Conservation (phyloP, 53 echinoderm and acorn worm species). For the Paracentrotus lividus region DNA sequence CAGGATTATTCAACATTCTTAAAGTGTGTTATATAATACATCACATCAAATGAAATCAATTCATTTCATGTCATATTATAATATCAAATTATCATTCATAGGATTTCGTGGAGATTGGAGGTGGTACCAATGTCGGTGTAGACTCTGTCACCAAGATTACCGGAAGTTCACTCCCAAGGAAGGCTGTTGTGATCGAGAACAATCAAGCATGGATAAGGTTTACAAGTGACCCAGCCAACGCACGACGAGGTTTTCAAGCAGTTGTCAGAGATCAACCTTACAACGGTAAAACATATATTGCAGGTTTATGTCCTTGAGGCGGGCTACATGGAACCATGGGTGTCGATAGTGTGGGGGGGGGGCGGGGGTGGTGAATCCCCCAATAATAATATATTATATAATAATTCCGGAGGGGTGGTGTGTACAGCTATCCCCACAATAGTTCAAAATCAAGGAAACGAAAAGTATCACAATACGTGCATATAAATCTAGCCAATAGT, state of each 20-base stretch:
- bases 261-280: slow-evolving; percentile 84
- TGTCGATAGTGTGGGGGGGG: too few relatives aligned
- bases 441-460: too few relatives aligned
- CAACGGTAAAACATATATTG: slow-evolving; percentile 70
- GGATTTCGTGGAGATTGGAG: slow-evolving; percentile 83
- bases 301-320: not conserved
- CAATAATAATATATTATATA: too few relatives aligned
- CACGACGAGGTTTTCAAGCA: slow-evolving; percentile 81
- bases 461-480: too few relatives aligned
- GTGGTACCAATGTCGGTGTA: slow-evolving; percentile 59
- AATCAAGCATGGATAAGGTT: slow-evolving; percentile 82
- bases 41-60: too few relatives aligned
- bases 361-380: too few relatives aligned
- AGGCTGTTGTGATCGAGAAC: slow-evolving; percentile 68
- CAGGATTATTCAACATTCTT: too few relatives aligned
- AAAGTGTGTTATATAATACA: too few relatives aligned
- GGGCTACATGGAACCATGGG: too few relatives aligned
- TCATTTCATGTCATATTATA: not conserved
- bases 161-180: slow-evolving; percentile 75
- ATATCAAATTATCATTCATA: not conserved
- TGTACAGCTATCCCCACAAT: too few relatives aligned
- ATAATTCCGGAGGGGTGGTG: too few relatives aligned
- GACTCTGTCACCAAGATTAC: slow-evolving; percentile 51
- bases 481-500: too few relatives aligned
- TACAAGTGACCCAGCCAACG: slow-evolving; percentile 78